phyloP scores from a whole-genome alignment of 2,113 vertebrate genomes.

The Xyliphius kryptos region DNA sequence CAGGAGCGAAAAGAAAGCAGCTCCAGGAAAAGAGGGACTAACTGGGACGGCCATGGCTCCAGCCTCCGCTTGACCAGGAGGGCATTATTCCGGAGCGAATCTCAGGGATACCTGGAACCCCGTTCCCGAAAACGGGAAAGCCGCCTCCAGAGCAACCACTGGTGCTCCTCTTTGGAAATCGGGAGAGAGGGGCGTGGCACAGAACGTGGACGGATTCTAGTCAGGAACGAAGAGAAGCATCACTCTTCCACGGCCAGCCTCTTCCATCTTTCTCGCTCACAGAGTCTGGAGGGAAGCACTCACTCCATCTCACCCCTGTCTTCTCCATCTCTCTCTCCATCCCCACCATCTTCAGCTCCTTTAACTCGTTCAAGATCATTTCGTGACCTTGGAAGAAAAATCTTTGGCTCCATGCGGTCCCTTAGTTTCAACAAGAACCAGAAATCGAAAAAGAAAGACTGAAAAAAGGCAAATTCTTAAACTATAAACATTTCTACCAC shows the following conservation, averaged over 20 bases:
- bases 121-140: conserved; percentile 48
- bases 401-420: conserved; percentile 71
- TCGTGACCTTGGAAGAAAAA: conserved; percentile 67
- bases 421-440: conserved; percentile 64
- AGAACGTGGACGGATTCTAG: conserved; percentile 51
- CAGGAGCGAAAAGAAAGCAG: conserved; percentile 51
- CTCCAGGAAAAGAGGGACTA: conserved; percentile 53
- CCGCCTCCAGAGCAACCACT: conserved; percentile 53
- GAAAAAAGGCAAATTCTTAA: not conserved
- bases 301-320: conserved; percentile 65
- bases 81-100: conserved; percentile 65
- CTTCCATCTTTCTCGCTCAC: conserved; percentile 68
- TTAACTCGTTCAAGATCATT: conserved; percentile 69
- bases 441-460: conserved; percentile 63
- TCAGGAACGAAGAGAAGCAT: conserved; percentile 57
- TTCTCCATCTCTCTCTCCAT: conserved; percentile 66
- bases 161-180: conserved; percentile 72
- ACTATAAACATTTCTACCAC: not conserved
- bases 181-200: conserved; percentile 47
- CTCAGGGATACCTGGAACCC: conserved; percentile 63
- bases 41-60: conserved; percentile 58
- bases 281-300: conserved; percentile 66
- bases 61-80: conserved; percentile 60
- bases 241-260: conserved; percentile 67
- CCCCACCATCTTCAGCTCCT: conserved; percentile 54